Conservation (phyloP, 2,888 invertebrate genomes). For the Malthinus flaveolus region DNA sequence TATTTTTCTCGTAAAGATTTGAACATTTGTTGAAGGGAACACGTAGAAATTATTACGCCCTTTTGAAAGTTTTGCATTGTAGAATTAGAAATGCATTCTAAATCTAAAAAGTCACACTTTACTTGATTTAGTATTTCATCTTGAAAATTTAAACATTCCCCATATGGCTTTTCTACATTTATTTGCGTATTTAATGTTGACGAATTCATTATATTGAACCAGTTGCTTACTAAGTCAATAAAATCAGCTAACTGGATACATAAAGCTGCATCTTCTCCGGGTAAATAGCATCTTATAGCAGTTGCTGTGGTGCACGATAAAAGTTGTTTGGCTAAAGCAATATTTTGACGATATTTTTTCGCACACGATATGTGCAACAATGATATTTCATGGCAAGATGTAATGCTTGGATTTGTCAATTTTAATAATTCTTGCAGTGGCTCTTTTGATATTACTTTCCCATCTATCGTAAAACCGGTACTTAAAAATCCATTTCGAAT, state of each 20-base stretch:
- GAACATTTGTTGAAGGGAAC: too few relatives aligned
- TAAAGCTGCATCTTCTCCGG: neutral
- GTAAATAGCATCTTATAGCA: constrained; percentile 2
- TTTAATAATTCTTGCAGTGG: neutral
- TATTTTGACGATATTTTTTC: constrained; percentile 30
- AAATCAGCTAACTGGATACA: neutral
- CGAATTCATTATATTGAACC: neutral
- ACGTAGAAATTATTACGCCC: too few relatives aligned
- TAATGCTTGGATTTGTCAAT: neutral
- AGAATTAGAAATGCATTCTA: too few relatives aligned
- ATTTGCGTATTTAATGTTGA: too few relatives aligned
- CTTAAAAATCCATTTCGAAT: constrained; percentile 34
- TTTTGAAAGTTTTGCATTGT: too few relatives aligned
- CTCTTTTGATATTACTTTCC: neutral
- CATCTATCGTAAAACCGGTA: constrained; percentile 10
- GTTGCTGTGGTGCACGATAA: constrained; percentile 25
- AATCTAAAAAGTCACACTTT: too few relatives aligned
- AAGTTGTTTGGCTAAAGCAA: constrained; percentile 32
- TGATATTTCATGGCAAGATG: neutral
- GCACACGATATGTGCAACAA: constrained; percentile 29
- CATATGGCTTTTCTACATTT: too few relatives aligned
- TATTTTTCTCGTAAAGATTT: too few relatives aligned
- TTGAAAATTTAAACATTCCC: too few relatives aligned
- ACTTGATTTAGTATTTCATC: too few relatives aligned
- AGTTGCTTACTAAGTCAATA: neutral